Evolutionary conservation across 2,797 vertebrate species (phyloP), one percentile per base, ranked within the genome.

Genomic region (Artibeus jamaicensis): DNA sequence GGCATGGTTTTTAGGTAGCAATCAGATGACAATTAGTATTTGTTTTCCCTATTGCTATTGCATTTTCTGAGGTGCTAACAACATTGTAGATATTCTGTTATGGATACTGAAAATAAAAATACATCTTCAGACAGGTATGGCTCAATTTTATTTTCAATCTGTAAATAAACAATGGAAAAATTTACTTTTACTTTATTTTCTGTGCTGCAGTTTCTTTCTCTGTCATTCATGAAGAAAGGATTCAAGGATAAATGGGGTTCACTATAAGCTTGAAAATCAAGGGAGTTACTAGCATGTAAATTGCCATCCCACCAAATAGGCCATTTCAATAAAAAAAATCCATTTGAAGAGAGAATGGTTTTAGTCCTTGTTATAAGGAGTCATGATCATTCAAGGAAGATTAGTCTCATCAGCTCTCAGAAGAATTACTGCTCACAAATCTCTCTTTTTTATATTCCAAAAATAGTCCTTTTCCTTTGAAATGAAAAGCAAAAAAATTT

Each of bases 91-190:
- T 90, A 95, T 93, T 78, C 21, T 88, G 12, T 77, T 86, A 12
- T 39, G 44, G 18, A 83, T 89, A 84, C 14, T 88, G 73, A 87
- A 82, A 73, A 78, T 62, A 55, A 78, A 96, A 96, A 93, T 82
- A 74, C 6, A 74, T 86, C 88, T 96, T 96, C 50, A 95, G 74
- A 37, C 32, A 77, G 79, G 34, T 81, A 53, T 7, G 22, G 42
- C 9, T 82, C 39, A 29, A 34, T 92, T 97, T 98, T 93, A 82
- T 86, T 93, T 97, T 93, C 68, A 97, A 32, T 90, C 37, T 68
- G 0, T 90, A 93, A 96, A 91, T 86, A 94, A 95, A 91, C 67
- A 79, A 44, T 71, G 62, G 21, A 94, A 24, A 93, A 95, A 93
- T 90, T 90, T 87, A 55, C 62, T 91, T 86, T 79, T n/a, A 67